Percentiles rank a stretch among this genome's conserved stretches.
These are phyloP conservation scores for Pteronotus mesoamericanus DNA, from an alignment of 2,797 vertebrate genomes.

Conservation along the genomic window DNA sequence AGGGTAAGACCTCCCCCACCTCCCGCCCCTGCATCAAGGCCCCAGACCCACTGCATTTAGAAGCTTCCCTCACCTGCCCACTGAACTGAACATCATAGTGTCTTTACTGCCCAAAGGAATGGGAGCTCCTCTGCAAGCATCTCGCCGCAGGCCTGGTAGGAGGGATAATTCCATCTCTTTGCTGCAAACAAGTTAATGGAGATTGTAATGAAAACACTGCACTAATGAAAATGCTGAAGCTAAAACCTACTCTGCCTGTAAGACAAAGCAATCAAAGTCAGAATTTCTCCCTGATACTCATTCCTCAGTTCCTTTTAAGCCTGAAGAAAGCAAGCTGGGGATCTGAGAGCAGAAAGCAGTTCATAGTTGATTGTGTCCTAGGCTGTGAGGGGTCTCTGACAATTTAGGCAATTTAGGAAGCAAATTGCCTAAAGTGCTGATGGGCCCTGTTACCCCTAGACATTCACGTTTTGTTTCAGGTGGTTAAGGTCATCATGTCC, in stretches of 20 bases:
- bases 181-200: constrained; percentile 65
- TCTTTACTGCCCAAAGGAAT: neutral
- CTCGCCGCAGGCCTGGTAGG: constrained; percentile 25
- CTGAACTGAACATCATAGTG: neutral
- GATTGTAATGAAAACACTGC: constrained; percentile 68
- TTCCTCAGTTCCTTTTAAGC: neutral
- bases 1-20: neutral
- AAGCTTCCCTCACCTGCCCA: neutral
- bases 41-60: neutral
- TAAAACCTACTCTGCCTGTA: constrained; percentile 35
- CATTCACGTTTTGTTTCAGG: neutral
- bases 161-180: constrained; percentile 51
- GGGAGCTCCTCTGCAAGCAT: neutral
- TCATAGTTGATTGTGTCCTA: neutral
- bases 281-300: neutral
- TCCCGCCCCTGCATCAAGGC: too few relatives aligned
- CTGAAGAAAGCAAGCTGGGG: neutral
- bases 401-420: neutral
- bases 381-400: neutral
- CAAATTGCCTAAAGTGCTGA: neutral
- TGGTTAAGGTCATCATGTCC: neutral
- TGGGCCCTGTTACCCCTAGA: neutral
- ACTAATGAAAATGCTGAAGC: constrained; percentile 67
- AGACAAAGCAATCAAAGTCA: constrained; percentile 45
- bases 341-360: neutral